Percentiles rank a stretch among this genome's conserved stretches.
These are phyloP conservation scores for Gasterosteus aculeatus DNA, from an alignment of 2,113 vertebrate genomes.

Conservation along the genomic window DNA sequence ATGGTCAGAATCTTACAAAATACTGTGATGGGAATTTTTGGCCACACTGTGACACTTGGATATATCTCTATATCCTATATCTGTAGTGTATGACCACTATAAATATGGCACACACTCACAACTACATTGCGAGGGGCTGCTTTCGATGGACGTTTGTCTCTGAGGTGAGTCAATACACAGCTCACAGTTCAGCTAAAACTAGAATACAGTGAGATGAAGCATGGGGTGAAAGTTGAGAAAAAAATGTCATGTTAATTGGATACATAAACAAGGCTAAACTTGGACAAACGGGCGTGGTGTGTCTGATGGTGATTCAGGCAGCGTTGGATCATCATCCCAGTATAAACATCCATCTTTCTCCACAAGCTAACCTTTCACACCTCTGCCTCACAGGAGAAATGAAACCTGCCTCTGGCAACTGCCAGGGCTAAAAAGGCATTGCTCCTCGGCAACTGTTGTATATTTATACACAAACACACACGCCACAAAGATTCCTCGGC, in stretches of 20 bases:
- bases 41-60: too few species aligned
- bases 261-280: slow-evolving; percentile 73
- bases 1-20: too few species aligned
- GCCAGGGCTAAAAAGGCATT: slow-evolving; percentile 58
- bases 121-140: too few species aligned
- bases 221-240: slow-evolving; percentile 60
- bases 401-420: slow-evolving; percentile 69
- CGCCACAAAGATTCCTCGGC: slow-evolving; percentile 57
- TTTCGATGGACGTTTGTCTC: slow-evolving; percentile 20
- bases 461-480: slow-evolving; percentile 74
- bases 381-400: slow-evolving; percentile 59
- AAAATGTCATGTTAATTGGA: slow-evolving; percentile 69
- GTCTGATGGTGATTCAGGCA: slow-evolving; percentile 65
- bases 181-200: slow-evolving; percentile 46
- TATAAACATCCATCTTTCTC: slow-evolving; percentile 71
- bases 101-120: too few species aligned
- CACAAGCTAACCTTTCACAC: slow-evolving; percentile 71
- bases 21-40: too few species aligned
- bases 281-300: slow-evolving; percentile 70
- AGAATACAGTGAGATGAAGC: slow-evolving; percentile 44
- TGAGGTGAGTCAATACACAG: slow-evolving; percentile 23
- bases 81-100: too few species aligned
- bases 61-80: too few species aligned
- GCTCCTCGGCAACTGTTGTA: slow-evolving; percentile 71
- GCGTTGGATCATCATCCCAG: slow-evolving; percentile 71